Conservation (phyloP, 1,140 invertebrate species). For the Plectrocnemia conspersa region DNA sequence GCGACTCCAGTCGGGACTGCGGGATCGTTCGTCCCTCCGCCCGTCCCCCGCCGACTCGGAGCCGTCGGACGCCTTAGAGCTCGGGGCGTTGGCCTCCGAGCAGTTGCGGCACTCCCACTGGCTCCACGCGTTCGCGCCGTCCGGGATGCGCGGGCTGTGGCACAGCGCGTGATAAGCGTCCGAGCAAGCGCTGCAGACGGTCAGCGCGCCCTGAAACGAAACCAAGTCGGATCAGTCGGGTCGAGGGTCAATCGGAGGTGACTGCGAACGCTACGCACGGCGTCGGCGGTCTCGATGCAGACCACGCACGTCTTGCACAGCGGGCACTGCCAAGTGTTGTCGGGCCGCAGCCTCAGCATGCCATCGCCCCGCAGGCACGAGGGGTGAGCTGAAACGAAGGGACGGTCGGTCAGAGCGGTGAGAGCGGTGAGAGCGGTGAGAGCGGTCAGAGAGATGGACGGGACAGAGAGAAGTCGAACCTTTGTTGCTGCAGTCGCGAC, state of each 20-base stretch:
- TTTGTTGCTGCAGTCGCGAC: slow-evolving; percentile 75
- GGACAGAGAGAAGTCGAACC: too few relatives aligned
- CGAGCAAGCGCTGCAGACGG: slow-evolving; percentile 76
- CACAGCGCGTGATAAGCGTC: slow-evolving; percentile 77
- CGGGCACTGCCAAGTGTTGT: slow-evolving; percentile 68
- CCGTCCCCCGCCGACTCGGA: slow-evolving; percentile 25
- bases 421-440: too few relatives aligned
- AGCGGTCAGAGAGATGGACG: too few relatives aligned
- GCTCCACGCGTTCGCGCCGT: slow-evolving; percentile 51
- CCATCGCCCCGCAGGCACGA: slow-evolving; percentile 64
- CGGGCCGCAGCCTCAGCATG: slow-evolving; percentile 58
- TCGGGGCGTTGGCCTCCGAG: slow-evolving; percentile 44
- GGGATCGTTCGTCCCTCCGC: slow-evolving; percentile 21
- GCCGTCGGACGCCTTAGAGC: slow-evolving; percentile 31
- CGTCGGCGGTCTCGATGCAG: slow-evolving; percentile 66
- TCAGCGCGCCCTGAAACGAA: slow-evolving; percentile 57
- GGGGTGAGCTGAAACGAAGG: slow-evolving; percentile 61
- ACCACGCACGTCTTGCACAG: slow-evolving; percentile 66
- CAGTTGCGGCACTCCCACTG: slow-evolving; percentile 58
- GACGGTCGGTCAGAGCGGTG: too few relatives aligned
- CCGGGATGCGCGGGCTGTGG: slow-evolving; percentile 60
- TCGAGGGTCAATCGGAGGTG: not conserved
- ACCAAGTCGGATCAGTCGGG: not conserved
- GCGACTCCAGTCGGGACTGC: slow-evolving; percentile 23
- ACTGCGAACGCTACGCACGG: slow-evolving; percentile 50